A percentile compares a stretch with the other conserved stretches of the same genome.
phyloP scores from a whole-genome alignment of 2,113 vertebrate genomes.

The Limanda limanda region DNA sequence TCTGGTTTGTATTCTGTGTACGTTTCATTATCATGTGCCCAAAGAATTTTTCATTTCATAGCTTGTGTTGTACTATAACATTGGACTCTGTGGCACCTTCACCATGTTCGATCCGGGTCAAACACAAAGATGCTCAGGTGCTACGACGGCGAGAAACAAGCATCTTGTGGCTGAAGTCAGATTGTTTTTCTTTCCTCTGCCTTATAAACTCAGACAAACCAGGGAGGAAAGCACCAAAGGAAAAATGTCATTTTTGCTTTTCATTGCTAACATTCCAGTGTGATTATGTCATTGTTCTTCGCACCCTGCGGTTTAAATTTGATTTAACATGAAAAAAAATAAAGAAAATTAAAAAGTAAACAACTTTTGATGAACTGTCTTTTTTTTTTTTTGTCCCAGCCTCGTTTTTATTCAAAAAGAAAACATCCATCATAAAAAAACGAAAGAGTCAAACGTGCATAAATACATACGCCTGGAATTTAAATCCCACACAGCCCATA shows the following conservation, averaged over 20 bases:
- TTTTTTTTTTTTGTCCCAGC: too few species aligned
- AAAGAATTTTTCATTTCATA: conserved; percentile 41
- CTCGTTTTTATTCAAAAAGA: background rate
- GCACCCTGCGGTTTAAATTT: conserved; percentile 52
- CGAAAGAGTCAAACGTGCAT: background rate
- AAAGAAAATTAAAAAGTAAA: conserved; percentile 51
- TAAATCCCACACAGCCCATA: conserved; percentile 51
- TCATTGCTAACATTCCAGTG: conserved; percentile 66
- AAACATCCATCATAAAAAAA: too few species aligned
- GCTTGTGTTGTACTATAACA: conserved; percentile 39
- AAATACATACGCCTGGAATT: conserved; percentile 24
- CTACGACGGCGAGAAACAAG: background rate
- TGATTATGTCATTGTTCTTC: conserved; percentile 59
- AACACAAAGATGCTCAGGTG: conserved; percentile 14
- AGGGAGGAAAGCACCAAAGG: background rate
- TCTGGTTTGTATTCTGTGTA: conserved; percentile 37
- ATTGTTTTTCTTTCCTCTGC: background rate
- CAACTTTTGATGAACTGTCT: conserved; percentile 31
- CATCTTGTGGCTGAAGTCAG: background rate
- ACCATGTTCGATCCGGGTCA: conserved; percentile 17
- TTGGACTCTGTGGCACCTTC: conserved; percentile 19
- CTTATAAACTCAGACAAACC: background rate
- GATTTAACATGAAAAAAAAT: conserved; percentile 53
- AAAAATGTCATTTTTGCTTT: conserved; percentile 29
- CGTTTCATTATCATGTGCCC: conserved; percentile 34